Evolutionary conservation across 2,113 vertebrate genomes (phyloP), one percentile per base, ranked within the genome.

Genomic region (Gavialis gangeticus): DNA sequence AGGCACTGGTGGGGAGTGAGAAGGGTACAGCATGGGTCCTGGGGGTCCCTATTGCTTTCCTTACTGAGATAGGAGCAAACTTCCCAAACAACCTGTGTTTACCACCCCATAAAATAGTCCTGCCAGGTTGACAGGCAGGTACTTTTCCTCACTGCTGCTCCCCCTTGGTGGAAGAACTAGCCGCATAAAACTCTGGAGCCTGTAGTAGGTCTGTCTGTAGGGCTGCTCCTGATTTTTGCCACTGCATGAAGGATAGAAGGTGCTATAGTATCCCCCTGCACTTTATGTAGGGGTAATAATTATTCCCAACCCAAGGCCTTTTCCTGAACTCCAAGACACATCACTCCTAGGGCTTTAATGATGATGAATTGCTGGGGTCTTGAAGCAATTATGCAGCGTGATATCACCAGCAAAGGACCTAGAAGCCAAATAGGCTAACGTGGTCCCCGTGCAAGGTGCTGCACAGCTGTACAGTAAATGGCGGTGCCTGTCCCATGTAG

Each of bases 1-100:
- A 22, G 0, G 0, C 3, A 58, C 21, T 11, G 5, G 2, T 6
- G 19, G 25, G 10, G 6, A 85, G 77, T 14, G 21, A 90, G 59
- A 85, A 25, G 78, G 37, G 55, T 18, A 12, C n/a, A 60, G 66
- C 21, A 25, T 73, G 37, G 13, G 19, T 24, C 69, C 15, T 4
- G 34, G 25, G 34, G 22, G 46, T 37, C 69, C 34, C 34, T 46
- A 13, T 24, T 46, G 46, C 24, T 73, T 19, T 73, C 69, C 69
- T 46, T 73, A 73, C 6, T 73, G 34, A 22, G 19, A 13, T 46
- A 24, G 34, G 69, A 46, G 46, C 46, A 46, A 46, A 24, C 69
- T 6, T 11, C 21, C 8, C 21, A 21, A 7, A 73, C 69, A 73
- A 19, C 34, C 69, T 46, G 69, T 46, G 14, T 46, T 73, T 73